Base-by-base conservation (phyloP, 2,888 invertebrate species). In the Pristionchus entomophagus region DNA sequence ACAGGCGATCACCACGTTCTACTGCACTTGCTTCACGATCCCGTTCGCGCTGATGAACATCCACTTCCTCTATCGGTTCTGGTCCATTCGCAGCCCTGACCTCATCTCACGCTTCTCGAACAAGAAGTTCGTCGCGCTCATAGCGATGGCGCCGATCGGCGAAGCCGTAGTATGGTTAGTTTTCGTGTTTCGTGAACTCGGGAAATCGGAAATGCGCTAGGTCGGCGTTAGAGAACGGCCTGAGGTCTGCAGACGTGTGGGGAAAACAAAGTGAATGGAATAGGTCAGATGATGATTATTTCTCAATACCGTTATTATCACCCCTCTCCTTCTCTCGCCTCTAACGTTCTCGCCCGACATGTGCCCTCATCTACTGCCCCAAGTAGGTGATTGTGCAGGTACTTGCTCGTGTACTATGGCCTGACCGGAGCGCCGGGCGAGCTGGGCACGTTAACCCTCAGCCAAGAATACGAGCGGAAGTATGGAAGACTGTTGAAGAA, bases 61-160 rank as follows among this genome's bases (percentile, higher is more conserved):
- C n/a, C 73, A 73, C 22, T 73, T 73, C 26, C 38, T 73, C 38
- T 73, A 45, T 26, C 73, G 73, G 8, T 73, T 45, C 26, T 73
- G 73, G 73, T 73, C 73, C 41, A 26, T 73, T 45, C 73, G 73
- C 29, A 26, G n/a, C 45, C 73, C 73, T 19, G 41, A 73, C 26
- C 73, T 73, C 41, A 73, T 73, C 19, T n/a, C 22, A 26, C 73
- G 41, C 41, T 73, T 73, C n/a, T 73, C 73, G 8, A 41, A 38
- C 12, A 41, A 22, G n/a, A 73, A 35, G 26, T 73, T 73, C 73
- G 12, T 73, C 73, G 41, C 41, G 0, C 12, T 45, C 14, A 6
- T 73, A 26, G 26, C 73, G 26, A n/a, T 45, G 41, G n/a, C 14
- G 19, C 73, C 73, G 0, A 19, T 73, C 0, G 41, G 41, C 2